Evolutionary conservation across 2,797 vertebrate genomes (phyloP).

Genomic region (Gymnoscopelus microlampas): DNA sequence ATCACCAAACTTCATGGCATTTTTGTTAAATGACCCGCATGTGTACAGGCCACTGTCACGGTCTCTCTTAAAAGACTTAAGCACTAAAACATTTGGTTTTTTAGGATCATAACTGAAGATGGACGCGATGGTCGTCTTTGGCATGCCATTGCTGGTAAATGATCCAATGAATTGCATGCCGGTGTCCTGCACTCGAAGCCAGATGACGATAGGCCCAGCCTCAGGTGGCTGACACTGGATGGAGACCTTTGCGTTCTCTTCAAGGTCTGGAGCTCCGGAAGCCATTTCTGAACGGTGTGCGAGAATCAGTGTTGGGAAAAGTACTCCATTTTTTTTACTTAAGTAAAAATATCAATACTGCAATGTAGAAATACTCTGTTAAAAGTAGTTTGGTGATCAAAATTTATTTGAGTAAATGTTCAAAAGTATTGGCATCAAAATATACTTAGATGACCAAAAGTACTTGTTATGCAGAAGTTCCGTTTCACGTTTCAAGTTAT

Average conservation of each 20-base stretch:
- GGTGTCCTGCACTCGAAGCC: conserved; percentile 61
- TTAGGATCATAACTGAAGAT: rapidly evolving
- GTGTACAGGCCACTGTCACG: conserved; percentile 66
- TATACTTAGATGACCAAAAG: no score
- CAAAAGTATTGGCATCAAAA: no score
- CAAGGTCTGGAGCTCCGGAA: rapidly evolving
- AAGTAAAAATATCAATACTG: no score
- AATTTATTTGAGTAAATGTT: no score
- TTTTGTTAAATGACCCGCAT: conserved; percentile 46
- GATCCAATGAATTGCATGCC: conserved; percentile 58
- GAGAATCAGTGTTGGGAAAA: no score
- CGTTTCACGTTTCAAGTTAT: no score
- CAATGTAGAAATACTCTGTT: no score
- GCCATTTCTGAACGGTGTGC: conserved; percentile 23
- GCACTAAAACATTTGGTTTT: rapidly evolving
- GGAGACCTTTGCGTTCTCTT: rapidly evolving
- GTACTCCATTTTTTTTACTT: no score
- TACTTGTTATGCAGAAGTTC: no score
- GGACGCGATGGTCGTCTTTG: rapidly evolving
- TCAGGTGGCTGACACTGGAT: rapidly evolving
- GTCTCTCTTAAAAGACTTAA: conserved; percentile 27
- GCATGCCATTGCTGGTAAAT: rapidly evolving
- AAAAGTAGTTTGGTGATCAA: no score
- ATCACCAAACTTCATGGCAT: conserved; percentile 29
- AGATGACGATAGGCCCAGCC: rapidly evolving